Percentiles rank a stretch among this genome's conserved stretches.
phyloP scores from a whole-genome alignment of 2,888 invertebrate species.

The Platycheirus albimanus region DNA sequence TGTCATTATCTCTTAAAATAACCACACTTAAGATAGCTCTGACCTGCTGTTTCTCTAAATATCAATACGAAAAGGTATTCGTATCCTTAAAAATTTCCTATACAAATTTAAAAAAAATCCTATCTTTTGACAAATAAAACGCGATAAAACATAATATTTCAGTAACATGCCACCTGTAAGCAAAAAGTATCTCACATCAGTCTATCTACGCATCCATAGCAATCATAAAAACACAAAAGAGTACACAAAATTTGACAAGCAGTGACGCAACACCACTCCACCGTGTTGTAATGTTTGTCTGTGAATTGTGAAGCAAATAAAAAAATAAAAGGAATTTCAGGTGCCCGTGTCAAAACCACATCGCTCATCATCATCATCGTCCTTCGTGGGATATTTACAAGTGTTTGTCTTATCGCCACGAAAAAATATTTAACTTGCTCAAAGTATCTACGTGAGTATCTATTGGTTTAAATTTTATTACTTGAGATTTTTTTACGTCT shows the following conservation, averaged over 20 bases:
- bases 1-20: too few species aligned
- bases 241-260: conserved; percentile 12
- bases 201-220: background rate
- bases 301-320: background rate
- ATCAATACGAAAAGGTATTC: background rate
- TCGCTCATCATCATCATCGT: background rate
- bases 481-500: background rate
- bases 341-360: conserved; percentile 15
- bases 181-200: background rate
- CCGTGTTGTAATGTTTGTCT: conserved; percentile 7
- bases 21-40: too few species aligned
- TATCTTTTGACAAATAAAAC: background rate
- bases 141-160: background rate
- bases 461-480: conserved; percentile 5
- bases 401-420: conserved; percentile 8
- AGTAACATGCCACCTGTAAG: conserved; percentile 12
- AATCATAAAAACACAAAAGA: background rate
- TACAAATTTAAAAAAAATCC: background rate
- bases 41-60: conserved; percentile 6
- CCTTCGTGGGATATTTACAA: conserved; percentile 12
- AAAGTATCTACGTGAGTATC: background rate
- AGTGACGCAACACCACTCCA: conserved; percentile 2
- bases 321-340: conserved; percentile 3
- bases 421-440: conserved; percentile 14
- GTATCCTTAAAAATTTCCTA: conserved; percentile 2